Evolutionary conservation across 2,888 invertebrate genomes (phyloP), one percentile per base, ranked within the genome.

Genomic region (Drosophila yooni): DNA sequence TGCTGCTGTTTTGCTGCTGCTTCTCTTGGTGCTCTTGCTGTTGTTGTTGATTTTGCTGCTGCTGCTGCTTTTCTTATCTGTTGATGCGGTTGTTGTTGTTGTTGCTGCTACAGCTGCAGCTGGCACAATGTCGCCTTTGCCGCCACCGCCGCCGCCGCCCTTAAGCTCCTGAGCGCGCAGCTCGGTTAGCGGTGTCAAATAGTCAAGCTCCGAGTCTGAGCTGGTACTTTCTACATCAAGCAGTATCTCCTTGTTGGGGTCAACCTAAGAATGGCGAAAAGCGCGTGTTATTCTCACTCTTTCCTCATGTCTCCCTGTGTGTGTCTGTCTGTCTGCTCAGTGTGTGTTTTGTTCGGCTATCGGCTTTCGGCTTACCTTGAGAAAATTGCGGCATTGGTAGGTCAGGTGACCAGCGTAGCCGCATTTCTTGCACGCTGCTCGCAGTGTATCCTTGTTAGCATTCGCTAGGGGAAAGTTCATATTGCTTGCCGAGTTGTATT

Each of bases 381-480:
- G 96, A 93, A 99, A 98, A 93, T 99, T 99, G 85, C 98, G 94
- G 91, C 99, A 99, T 92, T 99, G 99, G 93, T 97, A 99, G 18
- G 99, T 99, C 86, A 99, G 94, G 93, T 99, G 99, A 2, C 99
- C 99, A 73, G 98, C 97, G 93, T 98, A 98, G 81, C 99, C 98
- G 94, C 98, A 99, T 93, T 98, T 98, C 92, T 97, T 98, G 92
- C 98, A 98, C 0, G 98, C 97, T 27, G 97, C 96, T 53, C 97
- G 94, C 48, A 95, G 94, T 34, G 95, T 95, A 83, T 96, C 96
- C 92, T 97, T 97, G 77, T 96, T 96, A 91, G 92, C 83, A 74
- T 92, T 92, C 57, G 88, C 83, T 48, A 92, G 71, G 58, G 92
- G 91, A 81, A 92, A 92, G 70, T 91, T 93, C 93, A 93, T 93